phyloP scores from a whole-genome alignment of 2,113 vertebrate species.

The Cardinalis cardinalis region DNA sequence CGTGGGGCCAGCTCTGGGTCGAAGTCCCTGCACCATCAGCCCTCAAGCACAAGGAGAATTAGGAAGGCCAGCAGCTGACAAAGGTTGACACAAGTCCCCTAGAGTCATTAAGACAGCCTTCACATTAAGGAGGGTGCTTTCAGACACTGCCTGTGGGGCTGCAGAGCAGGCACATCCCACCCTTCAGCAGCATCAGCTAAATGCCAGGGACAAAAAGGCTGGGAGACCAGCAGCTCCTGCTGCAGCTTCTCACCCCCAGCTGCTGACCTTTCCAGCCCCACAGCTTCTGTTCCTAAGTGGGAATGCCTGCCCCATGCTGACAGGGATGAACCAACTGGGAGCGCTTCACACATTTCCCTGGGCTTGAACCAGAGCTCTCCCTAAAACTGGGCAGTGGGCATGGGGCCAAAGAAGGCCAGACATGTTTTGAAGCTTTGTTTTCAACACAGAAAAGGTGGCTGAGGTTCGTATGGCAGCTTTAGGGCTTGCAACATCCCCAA shows the following conservation, averaged over 20 bases:
- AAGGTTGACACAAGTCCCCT: not conserved
- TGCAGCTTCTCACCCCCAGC: not conserved
- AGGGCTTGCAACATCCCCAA: not conserved
- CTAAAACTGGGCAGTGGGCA: not conserved
- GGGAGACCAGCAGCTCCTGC: not conserved
- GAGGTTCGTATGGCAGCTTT: not conserved
- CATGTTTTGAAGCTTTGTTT: not conserved
- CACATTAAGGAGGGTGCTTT: not conserved
- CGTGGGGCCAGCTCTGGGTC: rapidly evolving
- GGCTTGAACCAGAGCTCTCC: not conserved
- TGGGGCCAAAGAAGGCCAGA: not conserved
- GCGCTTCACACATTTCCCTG: rapidly evolving
- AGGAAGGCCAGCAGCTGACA: not conserved
- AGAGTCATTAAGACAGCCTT: not conserved
- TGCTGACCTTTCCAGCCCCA: not conserved
- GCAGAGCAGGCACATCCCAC: not conserved
- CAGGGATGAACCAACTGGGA: rapidly evolving
- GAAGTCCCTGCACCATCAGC: not conserved
- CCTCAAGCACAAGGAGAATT: not conserved
- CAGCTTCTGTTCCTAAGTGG: not conserved
- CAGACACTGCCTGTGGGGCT: not conserved
- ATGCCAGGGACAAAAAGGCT: not conserved
- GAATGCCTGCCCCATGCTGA: not conserved
- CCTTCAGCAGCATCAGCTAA: not conserved
- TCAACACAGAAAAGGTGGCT: not conserved